Base-by-base conservation (phyloP, 2,113 vertebrate genomes). In the Cairina moschata region DNA sequence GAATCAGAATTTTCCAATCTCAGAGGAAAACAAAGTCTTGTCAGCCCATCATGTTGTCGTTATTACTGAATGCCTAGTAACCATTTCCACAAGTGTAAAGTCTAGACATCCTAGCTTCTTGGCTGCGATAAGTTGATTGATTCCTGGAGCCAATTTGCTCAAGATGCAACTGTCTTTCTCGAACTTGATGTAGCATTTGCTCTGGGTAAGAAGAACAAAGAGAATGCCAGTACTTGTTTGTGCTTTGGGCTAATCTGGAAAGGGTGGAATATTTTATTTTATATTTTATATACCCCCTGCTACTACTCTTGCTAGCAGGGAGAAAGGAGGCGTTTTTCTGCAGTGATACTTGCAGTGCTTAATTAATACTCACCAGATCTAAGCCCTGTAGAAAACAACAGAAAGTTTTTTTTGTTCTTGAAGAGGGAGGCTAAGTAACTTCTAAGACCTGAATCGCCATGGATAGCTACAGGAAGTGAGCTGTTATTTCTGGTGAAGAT, bases 161-260 rank as follows among this genome's bases (percentile, higher is more conserved):
- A 92, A 93, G 93, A 93, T 95, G 83, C 87, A 93, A 67, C 94
- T 95, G 82, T 84, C 92, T 96, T 86, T 95, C 90, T 91, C 25
- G 4, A 68, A 90, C 79, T 91, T 91, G 63, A 18, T 95, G 89
- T 84, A 84, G 50, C 69, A 40, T 97, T 97, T 96, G 79, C 94
- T 89, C 67, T 91, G 79, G 86, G 88, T 91, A 44, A 71, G 84
- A 96, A 82, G 87, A 97, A 95, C 91, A 97, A 97, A 97, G 94
- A 78, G 89, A 96, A 95, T 93, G 46, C 65, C 75, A 42, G 44
- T 36, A 54, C 48, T 73, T 88, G 84, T 91, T 94, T 90, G 87
- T 94, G 90, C 91, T 95, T 75, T 95, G 76, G 90, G 89, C 91
- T 93, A 80, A 86, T 94, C 36, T 65, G 84, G 52, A 58, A 76